phyloP scores from a whole-genome alignment of 2,113 vertebrate genomes.

The Aegithalos caudatus region DNA sequence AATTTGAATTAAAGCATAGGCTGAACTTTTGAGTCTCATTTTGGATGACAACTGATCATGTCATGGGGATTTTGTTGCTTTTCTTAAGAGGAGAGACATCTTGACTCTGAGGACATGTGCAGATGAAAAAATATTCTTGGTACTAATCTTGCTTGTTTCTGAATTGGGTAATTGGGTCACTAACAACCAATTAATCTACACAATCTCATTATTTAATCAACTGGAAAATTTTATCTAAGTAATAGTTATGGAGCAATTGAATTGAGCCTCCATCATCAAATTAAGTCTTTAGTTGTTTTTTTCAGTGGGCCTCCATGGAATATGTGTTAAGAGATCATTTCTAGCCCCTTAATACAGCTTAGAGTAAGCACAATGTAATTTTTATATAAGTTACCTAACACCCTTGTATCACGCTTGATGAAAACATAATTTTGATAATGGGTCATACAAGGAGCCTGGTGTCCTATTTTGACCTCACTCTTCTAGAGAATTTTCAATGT shows the following conservation, averaged over 20 bases:
- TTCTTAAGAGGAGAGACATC: too few relatives aligned
- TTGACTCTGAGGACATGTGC: neutral
- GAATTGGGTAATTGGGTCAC: neutral
- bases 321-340: neutral
- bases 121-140: neutral
- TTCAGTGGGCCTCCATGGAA: neutral
- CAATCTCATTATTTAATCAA: neutral
- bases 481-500: neutral
- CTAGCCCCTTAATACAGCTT: neutral
- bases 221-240: neutral
- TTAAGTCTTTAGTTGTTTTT: neutral
- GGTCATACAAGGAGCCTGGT: rapidly evolving
- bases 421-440: neutral
- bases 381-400: neutral
- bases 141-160: neutral
- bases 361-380: neutral
- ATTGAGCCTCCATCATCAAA: neutral
- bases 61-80: neutral
- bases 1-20: neutral
- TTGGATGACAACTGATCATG: rapidly evolving
- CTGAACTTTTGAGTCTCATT: neutral
- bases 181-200: neutral
- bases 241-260: neutral
- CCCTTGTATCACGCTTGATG: neutral
- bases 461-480: neutral